Conservation (phyloP, 2,113 vertebrate genomes). For the Delphinus delphis region DNA sequence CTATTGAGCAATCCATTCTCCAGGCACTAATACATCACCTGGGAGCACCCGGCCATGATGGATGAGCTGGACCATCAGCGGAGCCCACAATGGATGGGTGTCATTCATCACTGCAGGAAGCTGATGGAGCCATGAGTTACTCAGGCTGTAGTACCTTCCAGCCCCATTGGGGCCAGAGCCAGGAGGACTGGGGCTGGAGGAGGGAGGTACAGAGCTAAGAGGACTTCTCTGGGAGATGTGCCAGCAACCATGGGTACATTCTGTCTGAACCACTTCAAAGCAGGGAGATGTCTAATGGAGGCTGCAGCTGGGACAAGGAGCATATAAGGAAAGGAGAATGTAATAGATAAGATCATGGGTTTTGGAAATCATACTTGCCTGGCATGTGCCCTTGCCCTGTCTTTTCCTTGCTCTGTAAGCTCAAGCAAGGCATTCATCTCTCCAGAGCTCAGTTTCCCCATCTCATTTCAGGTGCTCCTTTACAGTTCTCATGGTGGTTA, state of each 20-base stretch:
- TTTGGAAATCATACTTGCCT: neutral
- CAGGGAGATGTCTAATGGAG: slow-evolving; percentile 21
- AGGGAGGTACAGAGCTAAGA: neutral
- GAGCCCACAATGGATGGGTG: slow-evolving; percentile 82
- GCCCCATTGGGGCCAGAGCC: slow-evolving; percentile 68
- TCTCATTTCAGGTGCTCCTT: neutral
- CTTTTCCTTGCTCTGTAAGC: neutral
- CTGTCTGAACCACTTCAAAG: slow-evolving; percentile 50
- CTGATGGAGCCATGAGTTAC: slow-evolving; percentile 80
- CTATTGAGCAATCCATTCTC: slow-evolving; percentile 83
- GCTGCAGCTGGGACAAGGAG: neutral
- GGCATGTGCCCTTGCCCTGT: neutral
- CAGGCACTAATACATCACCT: slow-evolving; percentile 84
- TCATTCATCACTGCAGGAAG: slow-evolving; percentile 83
- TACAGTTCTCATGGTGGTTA: neutral
- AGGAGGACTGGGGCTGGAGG: slow-evolving; percentile 68
- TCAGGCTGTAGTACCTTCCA: slow-evolving; percentile 76
- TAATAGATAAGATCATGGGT: neutral
- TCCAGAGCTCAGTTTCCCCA: neutral
- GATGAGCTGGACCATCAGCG: slow-evolving; percentile 68
- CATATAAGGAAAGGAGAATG: neutral
- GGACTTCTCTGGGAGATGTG: slow-evolving; percentile 50
- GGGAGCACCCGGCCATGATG: slow-evolving; percentile 70
- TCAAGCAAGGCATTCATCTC: neutral
- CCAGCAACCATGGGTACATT: slow-evolving; percentile 45